Percentiles rank a stretch among this genome's conserved stretches.
Conservation (phyloP, 2,888 invertebrate genomes). For the Tetramorium bicarinatum region DNA sequence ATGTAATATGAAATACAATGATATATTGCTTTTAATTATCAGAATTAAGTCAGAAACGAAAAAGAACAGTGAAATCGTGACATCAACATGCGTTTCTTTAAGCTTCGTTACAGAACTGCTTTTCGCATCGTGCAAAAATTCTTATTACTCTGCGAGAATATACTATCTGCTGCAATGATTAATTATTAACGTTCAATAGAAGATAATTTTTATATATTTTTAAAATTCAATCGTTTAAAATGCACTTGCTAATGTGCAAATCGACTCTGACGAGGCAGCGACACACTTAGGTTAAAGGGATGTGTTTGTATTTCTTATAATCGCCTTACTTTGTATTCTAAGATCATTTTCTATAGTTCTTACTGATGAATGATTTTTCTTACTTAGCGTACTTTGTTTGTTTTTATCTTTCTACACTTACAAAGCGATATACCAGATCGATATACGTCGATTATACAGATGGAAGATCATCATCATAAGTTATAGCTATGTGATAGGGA, state of each 20-base stretch:
- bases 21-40: slow-evolving; percentile 65
- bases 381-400: slow-evolving; percentile 83
- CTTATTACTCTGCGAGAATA: slow-evolving; percentile 63
- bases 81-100: slow-evolving; percentile 66
- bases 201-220: slow-evolving; percentile 73
- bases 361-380: slow-evolving; percentile 80
- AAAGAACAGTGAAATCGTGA: slow-evolving; percentile 60
- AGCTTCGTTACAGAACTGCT: slow-evolving; percentile 66
- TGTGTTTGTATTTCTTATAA: slow-evolving; percentile 85
- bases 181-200: slow-evolving; percentile 71
- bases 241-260: slow-evolving; percentile 75
- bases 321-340: slow-evolving; percentile 83
- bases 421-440: slow-evolving; percentile 66
- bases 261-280: slow-evolving; percentile 80
- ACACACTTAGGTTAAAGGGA: slow-evolving; percentile 82
- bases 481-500: slow-evolving; percentile 10
- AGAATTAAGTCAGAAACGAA: slow-evolving; percentile 59
- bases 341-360: slow-evolving; percentile 83
- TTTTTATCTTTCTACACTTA: slow-evolving; percentile 83
- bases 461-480: slow-evolving; percentile 59
- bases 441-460: slow-evolving; percentile 55
- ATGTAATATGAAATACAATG: slow-evolving; percentile 76
- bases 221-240: slow-evolving; percentile 70
- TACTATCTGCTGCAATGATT: slow-evolving; percentile 66
- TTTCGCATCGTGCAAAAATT: slow-evolving; percentile 45